A percentile compares a stretch with the other conserved stretches of the same genome.
These are phyloP conservation scores for Ricordea florida DNA, from an alignment of 92 coral and sea anemone genomes.

Conservation along the genomic window DNA sequence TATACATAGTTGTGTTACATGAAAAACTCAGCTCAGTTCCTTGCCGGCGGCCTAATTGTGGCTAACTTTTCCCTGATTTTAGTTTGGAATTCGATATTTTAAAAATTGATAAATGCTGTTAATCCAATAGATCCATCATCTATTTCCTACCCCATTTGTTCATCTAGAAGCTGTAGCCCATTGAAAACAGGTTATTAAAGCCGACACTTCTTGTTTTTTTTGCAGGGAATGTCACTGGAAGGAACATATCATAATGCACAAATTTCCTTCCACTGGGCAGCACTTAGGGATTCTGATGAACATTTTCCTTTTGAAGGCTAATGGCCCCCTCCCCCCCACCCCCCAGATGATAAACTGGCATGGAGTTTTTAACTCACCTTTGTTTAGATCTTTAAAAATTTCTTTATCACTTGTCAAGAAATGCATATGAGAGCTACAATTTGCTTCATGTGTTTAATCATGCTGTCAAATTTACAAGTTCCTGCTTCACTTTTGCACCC, in stretches of 20 bases:
- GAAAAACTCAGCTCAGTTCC: too few relatives aligned
- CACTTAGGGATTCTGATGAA: conserved; percentile 7
- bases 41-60: not conserved
- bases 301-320: conserved; percentile 4
- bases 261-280: not conserved
- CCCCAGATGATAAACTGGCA: not conserved
- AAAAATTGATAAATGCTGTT: not conserved
- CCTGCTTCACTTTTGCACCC: conserved; percentile 39
- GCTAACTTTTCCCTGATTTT: not conserved
- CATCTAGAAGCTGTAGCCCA: not conserved
- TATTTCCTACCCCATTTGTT: not conserved
- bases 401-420: not conserved
- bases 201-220: conserved; percentile 1
- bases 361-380: not conserved
- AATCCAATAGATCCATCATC: conserved; percentile 1
- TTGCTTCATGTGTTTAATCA: conserved; percentile 2
- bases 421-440: not conserved
- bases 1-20: not conserved
- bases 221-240: conserved; percentile 4
- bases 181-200: not conserved
- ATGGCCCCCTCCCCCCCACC: not conserved
- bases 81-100: not conserved
- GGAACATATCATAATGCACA: not conserved
- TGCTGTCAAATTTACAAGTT: conserved; percentile 7
- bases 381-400: not conserved